phyloP scores from a whole-genome alignment of 1,140 invertebrate species.

The Myzus persicae region DNA sequence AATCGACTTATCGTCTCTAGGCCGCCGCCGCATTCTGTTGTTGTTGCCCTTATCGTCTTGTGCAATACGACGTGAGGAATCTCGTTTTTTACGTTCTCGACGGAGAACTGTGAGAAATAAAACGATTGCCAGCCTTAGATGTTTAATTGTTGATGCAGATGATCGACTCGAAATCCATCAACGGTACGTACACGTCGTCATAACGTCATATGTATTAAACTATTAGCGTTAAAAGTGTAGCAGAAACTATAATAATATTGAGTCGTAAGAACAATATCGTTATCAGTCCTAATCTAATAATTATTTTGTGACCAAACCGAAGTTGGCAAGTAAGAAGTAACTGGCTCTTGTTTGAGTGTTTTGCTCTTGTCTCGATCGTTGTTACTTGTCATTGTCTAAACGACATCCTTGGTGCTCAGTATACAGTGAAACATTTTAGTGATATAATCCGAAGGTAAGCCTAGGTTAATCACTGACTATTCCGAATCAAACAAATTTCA shows the following conservation, averaged over 20 bases:
- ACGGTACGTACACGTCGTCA: not conserved
- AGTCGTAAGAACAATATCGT: not conserved
- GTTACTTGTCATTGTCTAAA: not conserved
- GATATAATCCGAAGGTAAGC: not conserved
- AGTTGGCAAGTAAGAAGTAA: not conserved
- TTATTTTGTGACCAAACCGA: not conserved
- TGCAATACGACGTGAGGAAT: too few species aligned
- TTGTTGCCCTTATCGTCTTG: not conserved
- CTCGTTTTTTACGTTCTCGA: too few species aligned
- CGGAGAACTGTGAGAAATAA: not conserved
- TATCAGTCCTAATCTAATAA: not conserved
- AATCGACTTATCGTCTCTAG: too few species aligned
- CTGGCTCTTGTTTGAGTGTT: not conserved
- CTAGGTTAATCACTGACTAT: not conserved
- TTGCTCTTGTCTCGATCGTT: not conserved
- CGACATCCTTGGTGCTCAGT: not conserved
- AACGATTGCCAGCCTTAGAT: not conserved
- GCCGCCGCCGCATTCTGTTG: too few species aligned
- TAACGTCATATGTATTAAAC: not conserved
- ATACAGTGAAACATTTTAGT: not conserved
- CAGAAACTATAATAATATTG: not conserved
- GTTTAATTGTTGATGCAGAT: not conserved
- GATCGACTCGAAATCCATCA: not conserved
- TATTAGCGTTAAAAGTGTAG: not conserved
- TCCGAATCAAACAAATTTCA: too few species aligned